phyloP scores from a whole-genome alignment of 2,113 vertebrate genomes.

The Heterocephalus glaber region DNA sequence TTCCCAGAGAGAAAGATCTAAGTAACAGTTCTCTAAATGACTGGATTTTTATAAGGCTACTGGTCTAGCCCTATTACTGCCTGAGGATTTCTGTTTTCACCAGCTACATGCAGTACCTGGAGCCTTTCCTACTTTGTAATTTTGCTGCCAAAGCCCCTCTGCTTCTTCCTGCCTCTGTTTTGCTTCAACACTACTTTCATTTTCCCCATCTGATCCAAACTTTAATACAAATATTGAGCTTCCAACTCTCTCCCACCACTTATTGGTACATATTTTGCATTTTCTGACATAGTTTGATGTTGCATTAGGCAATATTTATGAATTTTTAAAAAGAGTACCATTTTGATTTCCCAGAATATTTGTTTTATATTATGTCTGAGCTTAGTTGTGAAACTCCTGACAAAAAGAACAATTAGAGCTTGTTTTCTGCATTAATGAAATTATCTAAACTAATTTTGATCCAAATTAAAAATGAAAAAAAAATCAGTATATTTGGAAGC shows the following conservation, averaged over 20 bases:
- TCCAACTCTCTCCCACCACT: background rate
- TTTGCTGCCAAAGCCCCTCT: background rate
- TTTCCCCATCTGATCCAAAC: rapidly evolving
- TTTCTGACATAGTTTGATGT: background rate
- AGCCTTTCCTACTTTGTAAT: background rate
- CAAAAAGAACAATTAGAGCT: conserved; percentile 45
- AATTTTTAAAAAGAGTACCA: conserved; percentile 7
- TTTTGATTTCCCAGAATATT: background rate
- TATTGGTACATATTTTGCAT: background rate
- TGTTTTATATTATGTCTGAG: background rate
- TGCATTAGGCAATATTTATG: background rate
- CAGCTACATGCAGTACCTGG: background rate
- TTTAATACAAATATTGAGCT: background rate
- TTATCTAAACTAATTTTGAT: background rate
- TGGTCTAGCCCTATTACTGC: background rate
- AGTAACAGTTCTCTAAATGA: background rate
- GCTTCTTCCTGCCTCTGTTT: background rate
- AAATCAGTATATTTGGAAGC: background rate
- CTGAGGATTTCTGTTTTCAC: background rate
- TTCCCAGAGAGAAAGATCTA: background rate
- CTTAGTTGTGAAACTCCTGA: conserved; percentile 21
- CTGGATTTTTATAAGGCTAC: background rate
- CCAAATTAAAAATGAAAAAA: conserved; percentile 38
- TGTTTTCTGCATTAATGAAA: conserved; percentile 18
- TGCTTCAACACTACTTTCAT: background rate